Conservation (phyloP, 1,140 invertebrate species). For the Apis laboriosa region DNA sequence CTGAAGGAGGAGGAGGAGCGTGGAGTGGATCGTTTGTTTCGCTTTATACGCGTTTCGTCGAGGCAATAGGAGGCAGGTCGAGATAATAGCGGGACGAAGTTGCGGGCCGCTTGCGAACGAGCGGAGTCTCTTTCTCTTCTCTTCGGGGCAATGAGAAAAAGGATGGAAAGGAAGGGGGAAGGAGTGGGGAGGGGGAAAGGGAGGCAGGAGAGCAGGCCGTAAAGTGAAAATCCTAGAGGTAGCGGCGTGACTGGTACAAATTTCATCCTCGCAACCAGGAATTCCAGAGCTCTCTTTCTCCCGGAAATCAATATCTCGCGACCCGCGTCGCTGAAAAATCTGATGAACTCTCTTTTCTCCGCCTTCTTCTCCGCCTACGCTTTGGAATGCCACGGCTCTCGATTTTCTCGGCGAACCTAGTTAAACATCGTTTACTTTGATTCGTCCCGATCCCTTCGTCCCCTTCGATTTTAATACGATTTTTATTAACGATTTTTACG, state of each 20-base stretch:
- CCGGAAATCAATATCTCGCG: conserved; percentile 46
- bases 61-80: neutral
- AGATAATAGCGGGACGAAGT: conserved; percentile 45
- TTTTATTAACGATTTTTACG: no score
- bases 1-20: neutral
- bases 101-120: conserved; percentile 6
- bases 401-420: neutral
- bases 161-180: neutral
- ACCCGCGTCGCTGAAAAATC: conserved; percentile 36
- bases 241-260: conserved; percentile 48
- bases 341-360: neutral
- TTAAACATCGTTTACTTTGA: conserved; percentile 29
- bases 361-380: no score
- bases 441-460: neutral
- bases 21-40: conserved; percentile 46
- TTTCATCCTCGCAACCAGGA: conserved; percentile 40
- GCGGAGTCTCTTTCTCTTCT: neutral
- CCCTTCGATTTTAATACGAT: no score
- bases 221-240: conserved; percentile 50
- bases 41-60: conserved; percentile 35
- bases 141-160: neutral
- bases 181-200: no score
- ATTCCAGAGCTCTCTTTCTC: conserved; percentile 20
- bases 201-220: conserved; percentile 11
- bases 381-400: neutral